Evolutionary conservation across 2,797 vertebrate species (phyloP), one percentile per base, ranked within the genome.

Genomic region (Catharus ustulatus): DNA sequence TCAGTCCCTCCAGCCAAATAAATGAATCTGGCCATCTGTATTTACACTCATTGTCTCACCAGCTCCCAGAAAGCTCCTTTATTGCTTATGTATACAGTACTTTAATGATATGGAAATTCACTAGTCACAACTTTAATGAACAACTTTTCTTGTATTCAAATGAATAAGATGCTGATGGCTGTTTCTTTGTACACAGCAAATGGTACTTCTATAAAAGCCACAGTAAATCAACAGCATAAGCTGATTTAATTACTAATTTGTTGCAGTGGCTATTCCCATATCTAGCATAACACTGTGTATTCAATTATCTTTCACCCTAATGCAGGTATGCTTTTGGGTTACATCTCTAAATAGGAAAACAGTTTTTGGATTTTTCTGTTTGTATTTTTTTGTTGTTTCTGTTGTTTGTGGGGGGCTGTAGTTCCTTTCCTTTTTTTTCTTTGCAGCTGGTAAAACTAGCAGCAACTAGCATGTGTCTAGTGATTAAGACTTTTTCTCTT

Each of bases 401-500:
- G 38, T 61, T 67, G 45, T 82, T 55, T 62, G 24, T 6, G 32
- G 59, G 34, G 42, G 57, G 14, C 13, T 38, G 36, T 43, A 59
- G 40, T 10, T 75, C 34, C 67, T 79, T 59, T 30, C 74, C 74
- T 83, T 54, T 54, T 54, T 59, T 81, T 85, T 29, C 58, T 90
- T 88, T 90, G 92, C 96, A 95, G 89, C 94, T 97, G 93, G 93
- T 95, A 93, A 95, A 96, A 92, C 93, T 93, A 97, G 75, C 87
- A 91, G 88, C 92, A 95, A 95, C 85, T 94, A 96, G 87, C 94
- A 94, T 95, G 87, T 85, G 95, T 97, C 88, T 92, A 84, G 92
- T 89, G 89, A 97, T 96, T 96, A 95, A 96, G 95, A 96, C 94
- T 95, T 97, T 97, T 97, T 96, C 94, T 97, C 84, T 96, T 96